phyloP scores from a whole-genome alignment of 1,140 invertebrate species.

The Drosophila sp. region DNA sequence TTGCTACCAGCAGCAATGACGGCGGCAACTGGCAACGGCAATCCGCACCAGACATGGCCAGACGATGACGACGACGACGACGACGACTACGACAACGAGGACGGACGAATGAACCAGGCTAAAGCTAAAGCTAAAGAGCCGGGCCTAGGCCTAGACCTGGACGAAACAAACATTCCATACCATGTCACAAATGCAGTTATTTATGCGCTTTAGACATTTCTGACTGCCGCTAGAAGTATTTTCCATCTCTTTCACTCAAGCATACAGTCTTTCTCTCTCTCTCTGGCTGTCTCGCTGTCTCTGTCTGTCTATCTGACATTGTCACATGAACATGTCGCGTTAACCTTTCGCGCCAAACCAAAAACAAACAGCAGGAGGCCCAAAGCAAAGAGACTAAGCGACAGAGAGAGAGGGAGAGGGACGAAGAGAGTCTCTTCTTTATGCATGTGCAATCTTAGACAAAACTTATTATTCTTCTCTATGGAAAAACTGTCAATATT shows the following conservation, averaged over 20 bases:
- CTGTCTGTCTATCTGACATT: constrained; percentile 72
- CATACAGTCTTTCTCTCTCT: background rate
- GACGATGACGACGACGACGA: constrained; percentile 41
- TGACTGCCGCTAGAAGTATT: constrained; percentile 8
- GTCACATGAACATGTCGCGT: constrained; percentile 78
- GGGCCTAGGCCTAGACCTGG: constrained; percentile 56
- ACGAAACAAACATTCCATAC: constrained; percentile 68
- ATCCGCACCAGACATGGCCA: constrained; percentile 76
- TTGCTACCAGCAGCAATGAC: constrained; percentile 68
- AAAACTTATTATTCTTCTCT: constrained; percentile 70
- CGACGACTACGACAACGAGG: background rate
- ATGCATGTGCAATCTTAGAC: constrained; percentile 48
- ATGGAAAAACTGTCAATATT: constrained; percentile 78
- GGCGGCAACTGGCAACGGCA: constrained; percentile 37
- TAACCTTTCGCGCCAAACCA: constrained; percentile 68
- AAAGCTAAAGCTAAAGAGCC: constrained; percentile 47
- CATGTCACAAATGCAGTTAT: constrained; percentile 81
- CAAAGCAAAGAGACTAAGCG: background rate
- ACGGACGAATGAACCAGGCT: constrained; percentile 7
- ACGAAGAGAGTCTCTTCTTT: constrained; percentile 19
- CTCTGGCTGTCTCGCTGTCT: constrained; percentile 22
- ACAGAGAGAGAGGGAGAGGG: background rate
- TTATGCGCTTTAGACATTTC: constrained; percentile 69
- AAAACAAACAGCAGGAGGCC: constrained; percentile 55
- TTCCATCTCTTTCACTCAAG: background rate